These are phyloP conservation scores for Danionella cerebrum DNA, from an alignment of 2,113 vertebrate species.

Conservation along the genomic window DNA sequence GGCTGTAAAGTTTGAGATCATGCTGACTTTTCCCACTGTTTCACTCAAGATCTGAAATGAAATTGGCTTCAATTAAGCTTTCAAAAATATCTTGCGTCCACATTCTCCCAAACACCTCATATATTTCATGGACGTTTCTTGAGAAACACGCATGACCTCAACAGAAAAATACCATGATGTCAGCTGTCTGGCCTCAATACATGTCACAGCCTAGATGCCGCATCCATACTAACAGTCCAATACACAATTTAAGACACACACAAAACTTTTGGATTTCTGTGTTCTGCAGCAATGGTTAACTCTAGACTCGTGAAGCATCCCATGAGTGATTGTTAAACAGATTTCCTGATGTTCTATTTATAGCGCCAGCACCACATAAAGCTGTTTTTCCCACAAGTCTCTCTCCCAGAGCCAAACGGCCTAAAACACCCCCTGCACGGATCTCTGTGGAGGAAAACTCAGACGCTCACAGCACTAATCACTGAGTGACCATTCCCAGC, in stretches of 20 bases:
- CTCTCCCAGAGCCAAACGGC: conserved; percentile 19
- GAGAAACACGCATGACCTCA: conserved; percentile 34
- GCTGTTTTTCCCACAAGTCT: conserved; percentile 27
- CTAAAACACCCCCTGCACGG: background rate
- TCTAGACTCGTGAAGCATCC: conserved; percentile 14
- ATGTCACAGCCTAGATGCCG: conserved; percentile 23
- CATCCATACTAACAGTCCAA: conserved; percentile 24
- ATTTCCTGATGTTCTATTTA: conserved; percentile 33
- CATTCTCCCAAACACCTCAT: conserved; percentile 10
- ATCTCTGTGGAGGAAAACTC: conserved; percentile 1
- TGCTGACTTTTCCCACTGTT: background rate
- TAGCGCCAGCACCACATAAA: conserved; percentile 24
- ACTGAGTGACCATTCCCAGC: conserved; percentile 47
- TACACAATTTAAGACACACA: too few relatives aligned
- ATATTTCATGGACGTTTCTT: conserved; percentile 21
- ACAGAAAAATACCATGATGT: conserved; percentile 40
- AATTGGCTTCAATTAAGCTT: background rate
- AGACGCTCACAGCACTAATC: conserved; percentile 39
- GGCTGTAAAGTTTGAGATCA: background rate
- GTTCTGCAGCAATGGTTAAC: conserved; percentile 1
- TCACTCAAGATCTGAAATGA: background rate
- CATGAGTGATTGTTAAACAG: conserved; percentile 20
- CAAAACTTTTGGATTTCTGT: too few relatives aligned
- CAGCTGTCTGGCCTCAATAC: conserved; percentile 36
- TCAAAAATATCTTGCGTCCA: background rate